A percentile compares a stretch with the other conserved stretches of the same genome.
Conservation (phyloP, 2,113 vertebrate species). For the Nestor notabilis region DNA sequence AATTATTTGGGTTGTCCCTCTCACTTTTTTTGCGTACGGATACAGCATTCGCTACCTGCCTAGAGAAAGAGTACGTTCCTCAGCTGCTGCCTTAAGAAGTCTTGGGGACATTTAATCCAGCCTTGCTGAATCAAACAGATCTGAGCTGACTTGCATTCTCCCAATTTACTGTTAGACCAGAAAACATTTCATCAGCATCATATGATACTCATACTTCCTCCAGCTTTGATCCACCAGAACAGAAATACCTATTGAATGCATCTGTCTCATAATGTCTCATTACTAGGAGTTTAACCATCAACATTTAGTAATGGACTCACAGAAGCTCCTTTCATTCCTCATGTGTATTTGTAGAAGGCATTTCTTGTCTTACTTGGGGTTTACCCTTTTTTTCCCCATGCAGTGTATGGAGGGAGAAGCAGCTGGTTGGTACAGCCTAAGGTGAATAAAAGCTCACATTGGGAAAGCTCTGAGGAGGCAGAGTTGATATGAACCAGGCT, state of each 20-base stretch:
- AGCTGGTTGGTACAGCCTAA: not conserved
- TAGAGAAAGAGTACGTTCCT: not conserved
- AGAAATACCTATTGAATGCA: conserved; percentile 53
- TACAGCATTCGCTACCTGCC: not conserved
- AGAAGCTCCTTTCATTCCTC: not conserved
- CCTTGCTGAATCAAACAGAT: not conserved
- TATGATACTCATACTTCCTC: conserved; percentile 36
- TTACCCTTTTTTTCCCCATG: not conserved
- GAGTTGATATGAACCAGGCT: not conserved
- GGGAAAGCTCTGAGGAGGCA: not conserved
- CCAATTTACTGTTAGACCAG: not conserved
- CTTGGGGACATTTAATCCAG: not conserved
- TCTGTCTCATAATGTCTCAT: conserved; percentile 41
- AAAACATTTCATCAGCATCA: conserved; percentile 43
- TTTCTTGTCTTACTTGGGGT: not conserved
- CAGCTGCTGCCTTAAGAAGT: not conserved
- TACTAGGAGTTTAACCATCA: conserved; percentile 43
- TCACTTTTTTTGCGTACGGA: not conserved
- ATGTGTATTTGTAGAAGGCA: not conserved
- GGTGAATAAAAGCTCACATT: not conserved
- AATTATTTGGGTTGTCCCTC: not conserved
- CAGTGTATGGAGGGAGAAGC: not conserved
- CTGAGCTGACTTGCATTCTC: not conserved
- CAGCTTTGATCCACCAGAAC: conserved; percentile 50
- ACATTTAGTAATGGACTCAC: conserved; percentile 48